Conservation (phyloP, 2,113 vertebrate genomes). For the Sardina pilchardus region DNA sequence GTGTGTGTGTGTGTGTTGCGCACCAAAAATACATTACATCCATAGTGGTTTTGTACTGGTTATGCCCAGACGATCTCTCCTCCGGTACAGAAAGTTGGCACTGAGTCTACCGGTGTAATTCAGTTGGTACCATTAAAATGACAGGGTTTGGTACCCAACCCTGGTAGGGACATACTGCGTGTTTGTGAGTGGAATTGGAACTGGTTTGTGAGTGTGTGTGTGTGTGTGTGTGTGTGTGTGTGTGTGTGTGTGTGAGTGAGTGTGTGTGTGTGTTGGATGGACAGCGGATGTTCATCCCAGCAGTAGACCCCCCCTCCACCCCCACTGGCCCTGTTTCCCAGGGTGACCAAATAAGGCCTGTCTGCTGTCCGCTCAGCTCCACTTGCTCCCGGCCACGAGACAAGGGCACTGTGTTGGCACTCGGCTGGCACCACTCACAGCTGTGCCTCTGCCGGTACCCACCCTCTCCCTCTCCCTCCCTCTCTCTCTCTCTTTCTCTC, state of each 20-base stretch:
- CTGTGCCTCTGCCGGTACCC: background rate
- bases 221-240: slow-evolving; percentile 20
- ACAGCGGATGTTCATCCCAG: slow-evolving; percentile 31
- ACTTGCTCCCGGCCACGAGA: slow-evolving; percentile 44
- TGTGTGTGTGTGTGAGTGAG: slow-evolving; percentile 39
- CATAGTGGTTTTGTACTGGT: too few species aligned
- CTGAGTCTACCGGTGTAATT: too few species aligned
- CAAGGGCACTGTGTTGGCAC: slow-evolving; percentile 63
- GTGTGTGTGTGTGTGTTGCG: slow-evolving; percentile 25
- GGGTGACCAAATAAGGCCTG: slow-evolving; percentile 71
- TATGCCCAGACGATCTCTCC: too few species aligned
- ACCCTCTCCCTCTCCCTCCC: background rate
- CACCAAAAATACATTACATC: too few species aligned
- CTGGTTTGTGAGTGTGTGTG: background rate
- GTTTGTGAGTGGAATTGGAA: background rate
- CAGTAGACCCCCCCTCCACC: background rate
- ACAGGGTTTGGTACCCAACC: too few species aligned
- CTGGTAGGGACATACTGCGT: too few species aligned
- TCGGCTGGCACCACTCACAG: background rate
- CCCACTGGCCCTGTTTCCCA: slow-evolving; percentile 34
- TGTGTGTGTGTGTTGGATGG: slow-evolving; percentile 48
- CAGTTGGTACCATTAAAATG: too few species aligned
- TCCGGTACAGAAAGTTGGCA: too few species aligned
- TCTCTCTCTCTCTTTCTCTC: background rate
- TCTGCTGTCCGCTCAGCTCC: slow-evolving; percentile 49